Percentiles rank a stretch among this genome's conserved stretches.
Evolutionary conservation across 2,797 vertebrate genomes (phyloP).

Genomic region (Nannoperca australis): DNA sequence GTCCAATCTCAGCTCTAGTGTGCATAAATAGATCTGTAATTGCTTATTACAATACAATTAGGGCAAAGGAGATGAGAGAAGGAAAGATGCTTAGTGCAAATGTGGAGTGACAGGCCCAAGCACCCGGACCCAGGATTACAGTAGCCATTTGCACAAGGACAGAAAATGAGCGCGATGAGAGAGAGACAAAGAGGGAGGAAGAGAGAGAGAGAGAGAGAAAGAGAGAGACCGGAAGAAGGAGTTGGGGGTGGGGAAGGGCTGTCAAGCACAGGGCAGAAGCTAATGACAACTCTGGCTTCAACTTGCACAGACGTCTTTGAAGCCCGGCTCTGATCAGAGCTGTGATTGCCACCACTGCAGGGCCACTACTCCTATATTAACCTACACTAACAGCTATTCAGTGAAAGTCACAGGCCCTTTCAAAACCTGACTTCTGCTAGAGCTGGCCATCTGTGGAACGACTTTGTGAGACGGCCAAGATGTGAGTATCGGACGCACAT

Average conservation of each 20-base stretch:
- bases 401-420: slow-evolving; percentile 75
- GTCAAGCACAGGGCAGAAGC: slow-evolving; percentile 81
- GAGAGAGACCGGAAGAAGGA: slow-evolving; percentile 56
- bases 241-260: slow-evolving; percentile 68
- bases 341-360: slow-evolving; percentile 80
- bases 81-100: slow-evolving; percentile 85
- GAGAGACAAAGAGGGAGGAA: slow-evolving; percentile 50
- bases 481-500: slow-evolving; percentile 45
- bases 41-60: slow-evolving; percentile 88
- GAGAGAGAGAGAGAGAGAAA: slow-evolving; percentile 21
- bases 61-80: slow-evolving; percentile 82
- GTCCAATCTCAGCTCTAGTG: slow-evolving; percentile 83
- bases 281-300: slow-evolving; percentile 82
- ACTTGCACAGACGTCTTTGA: slow-evolving; percentile 79
- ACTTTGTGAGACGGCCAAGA: slow-evolving; percentile 53
- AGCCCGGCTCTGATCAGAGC: slow-evolving; percentile 79
- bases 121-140: slow-evolving; percentile 77
- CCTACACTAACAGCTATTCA: slow-evolving; percentile 79
- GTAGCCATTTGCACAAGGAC: slow-evolving; percentile 70
- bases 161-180: slow-evolving; percentile 66
- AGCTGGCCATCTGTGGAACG: slow-evolving; percentile 68
- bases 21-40: slow-evolving; percentile 85
- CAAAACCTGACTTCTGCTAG: slow-evolving; percentile 58
- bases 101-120: slow-evolving; percentile 84
- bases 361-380: slow-evolving; percentile 80